These are phyloP conservation scores for Sapayoa aenigma DNA, from an alignment of 2,113 vertebrate genomes.

Conservation along the genomic window DNA sequence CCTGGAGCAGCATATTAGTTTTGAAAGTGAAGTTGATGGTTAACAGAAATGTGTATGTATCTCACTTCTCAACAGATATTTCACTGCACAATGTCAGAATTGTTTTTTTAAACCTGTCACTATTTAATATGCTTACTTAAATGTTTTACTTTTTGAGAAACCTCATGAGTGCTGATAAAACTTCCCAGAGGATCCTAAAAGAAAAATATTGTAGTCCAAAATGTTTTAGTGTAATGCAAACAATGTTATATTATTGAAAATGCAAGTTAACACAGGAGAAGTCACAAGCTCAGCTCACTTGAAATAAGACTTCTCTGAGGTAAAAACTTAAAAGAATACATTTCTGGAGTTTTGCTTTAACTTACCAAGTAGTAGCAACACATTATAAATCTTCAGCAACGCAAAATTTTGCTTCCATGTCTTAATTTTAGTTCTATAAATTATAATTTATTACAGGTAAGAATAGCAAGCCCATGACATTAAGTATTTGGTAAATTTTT, in stretches of 20 bases:
- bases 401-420: neutral
- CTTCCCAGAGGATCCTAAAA: neutral
- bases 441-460: neutral
- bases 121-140: neutral
- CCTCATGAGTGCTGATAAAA: neutral
- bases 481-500: neutral
- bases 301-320: neutral
- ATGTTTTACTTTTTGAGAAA: constrained; percentile 2
- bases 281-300: neutral
- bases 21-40: constrained; percentile 1
- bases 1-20: neutral
- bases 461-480: neutral
- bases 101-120: constrained; percentile 29
- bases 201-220: neutral
- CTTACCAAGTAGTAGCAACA: neutral
- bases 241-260: neutral
- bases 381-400: neutral
- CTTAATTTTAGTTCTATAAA: neutral
- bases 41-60: neutral
- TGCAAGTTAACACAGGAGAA: neutral
- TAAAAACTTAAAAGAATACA: neutral
- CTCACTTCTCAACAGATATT: constrained; percentile 10
- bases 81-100: constrained; percentile 25
- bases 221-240: neutral
- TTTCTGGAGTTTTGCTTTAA: neutral